Conservation (phyloP, 2,888 invertebrate genomes). For the Stenodera caucasica region DNA sequence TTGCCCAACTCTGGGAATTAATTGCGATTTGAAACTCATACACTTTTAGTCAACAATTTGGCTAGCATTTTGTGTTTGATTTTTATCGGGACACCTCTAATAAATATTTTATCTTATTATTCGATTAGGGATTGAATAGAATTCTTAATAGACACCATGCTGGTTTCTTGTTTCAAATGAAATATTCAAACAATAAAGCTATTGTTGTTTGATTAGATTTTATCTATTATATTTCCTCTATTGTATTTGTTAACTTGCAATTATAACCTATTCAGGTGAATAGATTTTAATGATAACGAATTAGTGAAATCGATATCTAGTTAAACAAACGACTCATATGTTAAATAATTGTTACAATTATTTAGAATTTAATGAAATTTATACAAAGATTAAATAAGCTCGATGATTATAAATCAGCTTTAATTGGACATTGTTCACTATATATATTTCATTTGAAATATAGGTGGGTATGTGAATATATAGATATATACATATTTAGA, state of each 20-base stretch:
- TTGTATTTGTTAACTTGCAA: conserved; percentile 19
- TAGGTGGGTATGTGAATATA: not conserved
- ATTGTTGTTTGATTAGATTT: conserved; percentile 27
- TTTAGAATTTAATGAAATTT: conserved; percentile 18
- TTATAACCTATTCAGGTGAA: conserved; percentile 22
- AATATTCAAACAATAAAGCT: conserved; percentile 12
- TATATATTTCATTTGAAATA: conserved; percentile 19
- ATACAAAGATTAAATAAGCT: conserved; percentile 21
- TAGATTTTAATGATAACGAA: conserved; percentile 7
- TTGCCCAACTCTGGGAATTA: no score
- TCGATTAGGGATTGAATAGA: not conserved
- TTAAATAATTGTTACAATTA: conserved; percentile 3
- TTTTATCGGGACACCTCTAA: no score
- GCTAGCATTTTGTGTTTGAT: no score
- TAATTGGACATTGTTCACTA: conserved; percentile 26
- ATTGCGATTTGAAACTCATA: no score
- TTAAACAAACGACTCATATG: not conserved
- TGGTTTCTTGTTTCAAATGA: conserved; percentile 18
- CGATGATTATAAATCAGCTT: conserved; percentile 22
- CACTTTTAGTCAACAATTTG: no score
- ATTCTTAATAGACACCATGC: conserved; percentile 15
- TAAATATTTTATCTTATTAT: conserved; percentile 21
- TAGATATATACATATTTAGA: not conserved
- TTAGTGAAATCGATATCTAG: not conserved
- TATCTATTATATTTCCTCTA: conserved; percentile 11